Conservation (phyloP, 2,113 vertebrate species). For the Numida meleagris region DNA sequence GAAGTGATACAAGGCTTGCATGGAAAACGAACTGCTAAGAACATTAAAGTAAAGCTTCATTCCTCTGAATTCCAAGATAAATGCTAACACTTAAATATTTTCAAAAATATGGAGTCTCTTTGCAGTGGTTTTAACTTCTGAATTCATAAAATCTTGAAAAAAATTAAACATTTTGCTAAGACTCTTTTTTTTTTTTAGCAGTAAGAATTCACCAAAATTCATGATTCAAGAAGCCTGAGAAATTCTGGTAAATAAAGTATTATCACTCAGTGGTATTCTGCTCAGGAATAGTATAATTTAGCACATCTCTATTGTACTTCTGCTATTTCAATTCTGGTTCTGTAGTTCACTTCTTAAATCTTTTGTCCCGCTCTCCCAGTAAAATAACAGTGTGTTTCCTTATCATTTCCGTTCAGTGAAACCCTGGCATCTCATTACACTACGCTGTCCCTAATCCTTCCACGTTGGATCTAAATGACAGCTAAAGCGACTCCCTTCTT, state of each 20-base stretch:
- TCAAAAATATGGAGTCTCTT: background rate
- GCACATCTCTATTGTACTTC: background rate
- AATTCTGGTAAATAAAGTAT: background rate
- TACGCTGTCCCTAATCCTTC: background rate
- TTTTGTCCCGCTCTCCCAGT: background rate
- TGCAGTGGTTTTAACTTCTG: background rate
- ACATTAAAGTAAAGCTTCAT: background rate
- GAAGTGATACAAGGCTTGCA: background rate
- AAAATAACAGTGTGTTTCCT: background rate
- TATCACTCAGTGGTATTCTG: background rate
- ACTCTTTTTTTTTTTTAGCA: background rate
- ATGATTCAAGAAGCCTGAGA: background rate
- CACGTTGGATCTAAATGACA: background rate
- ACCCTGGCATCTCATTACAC: background rate
- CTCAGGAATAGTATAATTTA: background rate
- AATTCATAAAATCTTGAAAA: background rate
- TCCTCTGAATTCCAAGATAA: conserved; percentile 22
- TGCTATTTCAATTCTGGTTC: background rate
- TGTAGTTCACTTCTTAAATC: background rate
- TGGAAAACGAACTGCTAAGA: background rate
- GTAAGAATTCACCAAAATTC: background rate
- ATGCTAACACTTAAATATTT: background rate
- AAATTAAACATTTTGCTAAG: background rate
- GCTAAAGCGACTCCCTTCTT: background rate
- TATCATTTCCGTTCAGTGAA: background rate